Base-by-base conservation (phyloP, 2,888 invertebrate genomes). In the Hirudinaria manillensis region DNA sequence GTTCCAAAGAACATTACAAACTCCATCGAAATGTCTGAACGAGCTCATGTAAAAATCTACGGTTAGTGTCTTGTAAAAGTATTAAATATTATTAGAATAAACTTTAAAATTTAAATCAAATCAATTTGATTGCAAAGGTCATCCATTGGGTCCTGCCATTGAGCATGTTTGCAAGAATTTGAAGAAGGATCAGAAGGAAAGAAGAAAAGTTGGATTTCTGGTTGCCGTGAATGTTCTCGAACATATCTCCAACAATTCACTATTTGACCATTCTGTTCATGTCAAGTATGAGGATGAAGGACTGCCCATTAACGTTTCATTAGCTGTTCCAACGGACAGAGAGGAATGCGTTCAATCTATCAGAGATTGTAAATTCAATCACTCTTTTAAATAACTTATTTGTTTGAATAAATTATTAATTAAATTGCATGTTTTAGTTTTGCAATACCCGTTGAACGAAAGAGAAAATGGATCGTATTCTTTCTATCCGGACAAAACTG, bases 41-140 rank as follows among this genome's bases (percentile, higher is more conserved):
- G 61, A 61, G 61, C 29, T 61, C 24, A n/a, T 6, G 29, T 61
- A n/a, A 61, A 61, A 19, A 61, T 61, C 61, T 61, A 61, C 61
- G 61, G 61, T 61, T 7, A 29, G 3, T 61, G 29, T 6, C 56
- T 27, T 56, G 13, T 16, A 53, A 13, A 13, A 53, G 21, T n/a
- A 10, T 38, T 38, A 10, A 38, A 38, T 38, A 38, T n/a, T n/a
- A n/a, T n/a, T n/a, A n/a, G n/a, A 38, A 38, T 38, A 38, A 45
- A 45, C 16, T 45, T 16, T 45, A 4, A 45, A 45, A n/a, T n/a
- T 45, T 38, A 45, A 45, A 45, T 6, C 10, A 45, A 45, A 16
- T 16, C 1, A 45, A 45, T 45, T 3, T 45, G 4, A 6, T 36
- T 3, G 3, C 36, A 45, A 2, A 61, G 61, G 61, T 27, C 61